These are phyloP conservation scores for Tillus elongatus DNA, from an alignment of 2,888 invertebrate genomes.

Conservation along the genomic window DNA sequence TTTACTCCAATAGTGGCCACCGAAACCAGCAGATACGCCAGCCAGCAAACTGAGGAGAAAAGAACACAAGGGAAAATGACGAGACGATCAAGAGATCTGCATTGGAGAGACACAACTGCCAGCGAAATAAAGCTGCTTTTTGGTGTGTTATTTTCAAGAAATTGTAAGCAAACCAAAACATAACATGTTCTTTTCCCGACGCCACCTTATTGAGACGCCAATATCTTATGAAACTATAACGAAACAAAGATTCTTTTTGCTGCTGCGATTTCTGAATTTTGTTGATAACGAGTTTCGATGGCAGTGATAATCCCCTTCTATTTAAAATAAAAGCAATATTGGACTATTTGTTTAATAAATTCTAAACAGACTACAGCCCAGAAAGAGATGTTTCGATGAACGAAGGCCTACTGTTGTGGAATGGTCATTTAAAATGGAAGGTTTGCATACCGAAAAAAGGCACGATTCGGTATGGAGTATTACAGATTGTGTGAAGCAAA, in stretches of 20 bases:
- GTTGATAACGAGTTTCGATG: slow-evolving; percentile 2
- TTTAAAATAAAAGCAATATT: not conserved
- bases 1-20: not conserved
- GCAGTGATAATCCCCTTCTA: not conserved
- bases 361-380: not conserved
- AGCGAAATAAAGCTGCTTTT: slow-evolving; percentile 1
- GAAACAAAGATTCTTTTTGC: not conserved
- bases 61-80: not conserved
- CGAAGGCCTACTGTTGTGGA: slow-evolving; percentile 1
- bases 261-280: not conserved
- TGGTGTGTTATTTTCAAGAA: not conserved
- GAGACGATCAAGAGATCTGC: not conserved
- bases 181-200: not conserved
- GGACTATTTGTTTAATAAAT: not conserved
- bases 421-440: not conserved
- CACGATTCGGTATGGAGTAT: not conserved
- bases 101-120: not conserved
- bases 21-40: not conserved
- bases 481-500: slow-evolving; percentile 3
- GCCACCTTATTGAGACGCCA: not conserved
- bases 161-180: not conserved
- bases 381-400: not conserved
- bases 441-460: slow-evolving; percentile 1
- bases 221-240: not conserved
- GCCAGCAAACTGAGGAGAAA: slow-evolving; percentile 1